phyloP scores from a whole-genome alignment of 2,888 invertebrate genomes.

The Nephrotoma flavescens region DNA sequence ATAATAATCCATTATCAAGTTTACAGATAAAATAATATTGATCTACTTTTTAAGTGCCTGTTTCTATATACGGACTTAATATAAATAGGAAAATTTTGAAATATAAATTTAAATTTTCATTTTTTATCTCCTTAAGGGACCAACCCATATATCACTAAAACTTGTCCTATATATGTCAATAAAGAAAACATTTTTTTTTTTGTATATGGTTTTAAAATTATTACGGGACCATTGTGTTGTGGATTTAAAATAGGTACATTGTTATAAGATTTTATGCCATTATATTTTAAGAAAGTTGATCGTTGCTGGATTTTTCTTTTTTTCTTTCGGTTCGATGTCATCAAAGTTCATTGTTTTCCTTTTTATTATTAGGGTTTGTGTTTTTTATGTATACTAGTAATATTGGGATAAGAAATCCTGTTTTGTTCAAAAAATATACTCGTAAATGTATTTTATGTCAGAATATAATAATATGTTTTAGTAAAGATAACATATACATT shows the following conservation, averaged over 20 bases:
- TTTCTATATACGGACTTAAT: neutral
- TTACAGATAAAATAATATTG: too few relatives aligned
- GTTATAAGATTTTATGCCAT: neutral
- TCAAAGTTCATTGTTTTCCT: neutral
- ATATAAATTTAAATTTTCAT: neutral
- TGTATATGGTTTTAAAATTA: neutral
- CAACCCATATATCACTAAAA: neutral
- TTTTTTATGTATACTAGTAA: neutral
- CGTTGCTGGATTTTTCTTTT: neutral
- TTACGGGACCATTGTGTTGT: neutral
- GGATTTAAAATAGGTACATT: neutral
- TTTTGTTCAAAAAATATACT: neutral
- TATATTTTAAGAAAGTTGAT: neutral
- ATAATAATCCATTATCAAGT: too few relatives aligned
- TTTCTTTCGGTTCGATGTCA: neutral
- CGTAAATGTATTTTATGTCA: neutral
- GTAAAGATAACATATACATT: neutral
- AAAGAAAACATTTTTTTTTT: neutral
- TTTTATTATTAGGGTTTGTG: neutral
- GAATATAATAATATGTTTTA: neutral
- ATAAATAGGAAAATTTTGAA: neutral
- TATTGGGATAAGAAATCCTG: neutral
- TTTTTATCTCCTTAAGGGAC: neutral
- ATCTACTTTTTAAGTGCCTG: too few relatives aligned
- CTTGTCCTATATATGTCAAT: neutral